Percentiles rank a stretch among this genome's conserved stretches.
phyloP scores from a whole-genome alignment of 2,797 vertebrate genomes.

The Adrianichthys oophorus region DNA sequence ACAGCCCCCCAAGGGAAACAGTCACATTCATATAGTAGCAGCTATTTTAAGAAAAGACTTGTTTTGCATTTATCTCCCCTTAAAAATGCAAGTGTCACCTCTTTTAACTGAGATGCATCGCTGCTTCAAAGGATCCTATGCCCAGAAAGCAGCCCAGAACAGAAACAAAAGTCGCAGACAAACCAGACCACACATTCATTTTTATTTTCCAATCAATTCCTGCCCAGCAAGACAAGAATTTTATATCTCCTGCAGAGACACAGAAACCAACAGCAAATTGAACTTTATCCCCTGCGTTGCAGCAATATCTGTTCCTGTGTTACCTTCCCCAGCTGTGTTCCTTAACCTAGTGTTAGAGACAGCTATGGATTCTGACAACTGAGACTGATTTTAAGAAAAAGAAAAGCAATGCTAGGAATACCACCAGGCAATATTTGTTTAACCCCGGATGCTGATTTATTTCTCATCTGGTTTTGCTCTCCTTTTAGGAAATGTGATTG shows the following conservation, averaged over 20 bases:
- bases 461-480: constrained; percentile 22
- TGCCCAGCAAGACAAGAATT: constrained; percentile 71
- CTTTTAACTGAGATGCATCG: constrained; percentile 60
- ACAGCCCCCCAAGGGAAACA: constrained; percentile 63
- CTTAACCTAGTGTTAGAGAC: constrained; percentile 72
- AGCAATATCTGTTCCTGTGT: constrained; percentile 72
- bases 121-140: constrained; percentile 46
- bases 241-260: constrained; percentile 72
- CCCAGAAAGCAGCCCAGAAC: constrained; percentile 49
- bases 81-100: constrained; percentile 62
- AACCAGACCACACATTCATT: constrained; percentile 62
- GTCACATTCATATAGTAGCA: constrained; percentile 61
- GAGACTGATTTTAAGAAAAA: constrained; percentile 15
- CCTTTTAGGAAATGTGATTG: constrained; percentile 20
- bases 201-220: constrained; percentile 77
- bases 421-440: constrained; percentile 44
- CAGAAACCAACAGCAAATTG: constrained; percentile 77
- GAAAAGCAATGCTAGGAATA: constrained; percentile 49
- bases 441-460: constrained; percentile 44
- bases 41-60: constrained; percentile 69
- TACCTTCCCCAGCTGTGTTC: constrained; percentile 66
- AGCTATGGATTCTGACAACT: constrained; percentile 52
- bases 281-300: constrained; percentile 72
- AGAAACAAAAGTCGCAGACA: constrained; percentile 43
- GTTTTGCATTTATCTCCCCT: constrained; percentile 56